phyloP scores from a whole-genome alignment of 1,140 invertebrate genomes.

The Drosophila pallidifrons region DNA sequence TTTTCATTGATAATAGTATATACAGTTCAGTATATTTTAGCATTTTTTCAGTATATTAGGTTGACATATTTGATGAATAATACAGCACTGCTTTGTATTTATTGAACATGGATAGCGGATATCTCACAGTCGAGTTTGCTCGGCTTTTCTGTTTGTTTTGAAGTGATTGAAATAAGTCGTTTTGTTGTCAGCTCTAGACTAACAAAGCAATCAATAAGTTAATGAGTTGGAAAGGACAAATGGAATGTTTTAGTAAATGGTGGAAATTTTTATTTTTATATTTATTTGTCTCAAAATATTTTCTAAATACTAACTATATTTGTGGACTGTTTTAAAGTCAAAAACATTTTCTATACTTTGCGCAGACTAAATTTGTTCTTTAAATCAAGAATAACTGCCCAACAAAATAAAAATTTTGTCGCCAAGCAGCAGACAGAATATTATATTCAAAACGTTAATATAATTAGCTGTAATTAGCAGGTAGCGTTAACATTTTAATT shows the following conservation, averaged over 20 bases:
- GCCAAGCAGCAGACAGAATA: neutral
- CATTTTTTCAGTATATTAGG: too few species aligned
- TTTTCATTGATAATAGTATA: neutral
- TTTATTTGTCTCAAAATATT: neutral
- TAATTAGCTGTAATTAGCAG: constrained; percentile 19
- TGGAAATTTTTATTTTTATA: neutral
- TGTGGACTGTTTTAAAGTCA: too few species aligned
- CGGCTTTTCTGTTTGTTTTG: neutral
- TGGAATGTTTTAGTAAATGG: neutral
- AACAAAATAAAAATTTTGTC: neutral
- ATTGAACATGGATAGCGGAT: too few species aligned
- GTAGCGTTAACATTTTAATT: neutral
- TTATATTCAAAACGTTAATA: constrained; percentile 18
- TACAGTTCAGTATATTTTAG: too few species aligned
- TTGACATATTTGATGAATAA: too few species aligned
- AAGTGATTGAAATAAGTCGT: neutral
- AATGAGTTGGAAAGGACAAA: neutral
- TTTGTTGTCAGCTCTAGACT: neutral
- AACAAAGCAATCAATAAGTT: constrained; percentile 2
- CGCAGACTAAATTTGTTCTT: too few species aligned
- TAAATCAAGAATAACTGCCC: too few species aligned
- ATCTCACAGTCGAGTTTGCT: neutral
- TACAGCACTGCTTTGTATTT: neutral
- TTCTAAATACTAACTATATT: neutral
- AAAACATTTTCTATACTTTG: too few species aligned